Conservation (phyloP, 2,888 invertebrate genomes). For the Pseudolycoriella hygida region DNA sequence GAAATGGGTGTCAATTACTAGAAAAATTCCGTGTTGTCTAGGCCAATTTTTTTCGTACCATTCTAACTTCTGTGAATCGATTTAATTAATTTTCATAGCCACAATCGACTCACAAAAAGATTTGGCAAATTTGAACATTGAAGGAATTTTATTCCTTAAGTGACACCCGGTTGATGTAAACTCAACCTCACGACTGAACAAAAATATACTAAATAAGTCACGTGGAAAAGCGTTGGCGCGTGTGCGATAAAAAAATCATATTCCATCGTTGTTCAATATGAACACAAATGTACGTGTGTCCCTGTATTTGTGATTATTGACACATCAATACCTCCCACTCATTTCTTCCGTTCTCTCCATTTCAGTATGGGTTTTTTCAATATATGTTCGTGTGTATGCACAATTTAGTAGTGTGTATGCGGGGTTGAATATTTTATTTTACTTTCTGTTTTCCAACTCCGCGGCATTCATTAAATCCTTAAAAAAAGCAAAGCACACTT, state of each 20-base stretch:
- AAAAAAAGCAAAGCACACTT: not conserved
- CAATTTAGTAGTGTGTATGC: not conserved
- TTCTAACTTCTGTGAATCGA: no score
- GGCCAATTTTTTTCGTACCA: no score
- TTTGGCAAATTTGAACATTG: no score
- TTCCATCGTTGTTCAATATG: not conserved
- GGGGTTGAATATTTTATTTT: not conserved
- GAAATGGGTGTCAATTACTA: no score
- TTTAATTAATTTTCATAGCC: no score
- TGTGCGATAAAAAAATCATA: slow-evolving; percentile 12
- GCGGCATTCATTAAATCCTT: not conserved
- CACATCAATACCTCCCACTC: not conserved
- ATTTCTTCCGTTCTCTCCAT: not conserved
- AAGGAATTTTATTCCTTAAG: no score
- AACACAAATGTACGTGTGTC: not conserved
- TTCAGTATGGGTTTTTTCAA: not conserved
- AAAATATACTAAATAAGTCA: slow-evolving; percentile 12
- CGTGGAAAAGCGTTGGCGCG: slow-evolving; percentile 15
- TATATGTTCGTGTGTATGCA: not conserved
- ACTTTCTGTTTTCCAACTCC: not conserved
- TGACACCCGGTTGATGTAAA: no score
- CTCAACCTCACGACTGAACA: slow-evolving; percentile 3
- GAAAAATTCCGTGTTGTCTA: no score
- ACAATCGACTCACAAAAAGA: no score
- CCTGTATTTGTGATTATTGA: not conserved